Evolutionary conservation across 2,797 vertebrate species (phyloP), one percentile per base, ranked within the genome.

Genomic region (Pempheris klunzingeri): DNA sequence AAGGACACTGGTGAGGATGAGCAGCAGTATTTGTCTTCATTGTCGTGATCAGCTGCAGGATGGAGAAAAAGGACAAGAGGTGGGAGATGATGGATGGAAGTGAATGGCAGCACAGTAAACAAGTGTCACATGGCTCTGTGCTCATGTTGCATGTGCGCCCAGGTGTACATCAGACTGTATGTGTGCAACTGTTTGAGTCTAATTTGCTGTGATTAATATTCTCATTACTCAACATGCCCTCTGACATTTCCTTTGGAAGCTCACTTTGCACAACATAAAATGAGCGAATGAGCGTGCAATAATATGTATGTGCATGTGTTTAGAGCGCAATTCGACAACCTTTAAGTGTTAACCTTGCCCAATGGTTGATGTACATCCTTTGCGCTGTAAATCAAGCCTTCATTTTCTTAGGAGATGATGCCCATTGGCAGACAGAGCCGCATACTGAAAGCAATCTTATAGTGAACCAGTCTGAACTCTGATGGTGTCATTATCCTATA

Each of bases 31-130:
- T 65, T 24, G 39, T 82, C 80, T 75, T 66, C 46, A 71, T 74
- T 1, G 5, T 26, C 0, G 7, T 24, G 50, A 76, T 78, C 34
- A 53, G 54, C 20, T 0, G 0, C 52, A 7, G 69, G 49, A 80
- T 47, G 46, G 10, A 70, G 38, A 50, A 38, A 53, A 71, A 70
- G 60, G 68, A 67, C 3, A 32, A 75, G 28, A 74, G 46, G 71
- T 67, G 57, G 57, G 50, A 34, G 36, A 60, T 80, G 74, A 88
- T 75, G 55, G 53, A 83, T 80, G 63, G 47, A 73, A 44, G 53
- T 7, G 49, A 74, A 74, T 18, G 17, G 22, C 41, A 43, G 26
- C 47, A 61, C 39, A 11, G 52, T 65, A 74, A 82, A 79, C 72
- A 47, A 57, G 39, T 4, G 44, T 78, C 78, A 73, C 66, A 11